Evolutionary conservation across 2,888 invertebrate genomes (phyloP).

Genomic region (Lumbricus terrestris): DNA sequence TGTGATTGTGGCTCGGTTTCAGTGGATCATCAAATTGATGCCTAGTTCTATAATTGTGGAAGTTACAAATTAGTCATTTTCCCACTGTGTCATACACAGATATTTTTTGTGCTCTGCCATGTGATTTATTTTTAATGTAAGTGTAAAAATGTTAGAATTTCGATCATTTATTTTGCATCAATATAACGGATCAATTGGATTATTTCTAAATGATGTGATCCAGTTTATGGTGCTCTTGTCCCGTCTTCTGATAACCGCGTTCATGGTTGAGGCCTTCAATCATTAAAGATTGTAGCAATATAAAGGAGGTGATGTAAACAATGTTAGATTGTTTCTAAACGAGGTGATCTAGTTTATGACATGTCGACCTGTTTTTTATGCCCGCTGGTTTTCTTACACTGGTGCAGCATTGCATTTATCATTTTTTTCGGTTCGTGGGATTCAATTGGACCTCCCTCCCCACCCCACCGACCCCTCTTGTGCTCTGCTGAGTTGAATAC

Average conservation of each 20-base stretch:
- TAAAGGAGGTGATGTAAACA: neutral
- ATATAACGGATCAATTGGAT: no score
- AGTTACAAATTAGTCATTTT: neutral
- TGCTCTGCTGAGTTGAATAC: neutral
- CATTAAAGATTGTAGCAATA: neutral
- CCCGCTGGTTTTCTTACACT: neutral
- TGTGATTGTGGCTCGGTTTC: no score
- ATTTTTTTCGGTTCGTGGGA: neutral
- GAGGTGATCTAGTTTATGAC: neutral
- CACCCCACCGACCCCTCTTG: no score
- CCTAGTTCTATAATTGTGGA: no score
- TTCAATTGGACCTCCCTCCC: neutral
- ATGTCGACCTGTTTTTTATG: neutral
- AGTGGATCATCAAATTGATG: no score
- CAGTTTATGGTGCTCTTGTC: neutral
- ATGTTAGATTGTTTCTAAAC: neutral
- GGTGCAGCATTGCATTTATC: neutral
- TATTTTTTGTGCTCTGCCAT: no score
- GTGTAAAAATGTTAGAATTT: no score
- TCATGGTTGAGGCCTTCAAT: neutral
- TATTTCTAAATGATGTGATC: no score
- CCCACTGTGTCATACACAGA: neutral
- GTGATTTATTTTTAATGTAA: no score
- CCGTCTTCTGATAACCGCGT: neutral
- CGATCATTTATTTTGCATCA: neutral